Evolutionary conservation across 2,797 vertebrate genomes (phyloP), one percentile per base, ranked within the genome.

Genomic region (Chiroxiphia lanceolata): DNA sequence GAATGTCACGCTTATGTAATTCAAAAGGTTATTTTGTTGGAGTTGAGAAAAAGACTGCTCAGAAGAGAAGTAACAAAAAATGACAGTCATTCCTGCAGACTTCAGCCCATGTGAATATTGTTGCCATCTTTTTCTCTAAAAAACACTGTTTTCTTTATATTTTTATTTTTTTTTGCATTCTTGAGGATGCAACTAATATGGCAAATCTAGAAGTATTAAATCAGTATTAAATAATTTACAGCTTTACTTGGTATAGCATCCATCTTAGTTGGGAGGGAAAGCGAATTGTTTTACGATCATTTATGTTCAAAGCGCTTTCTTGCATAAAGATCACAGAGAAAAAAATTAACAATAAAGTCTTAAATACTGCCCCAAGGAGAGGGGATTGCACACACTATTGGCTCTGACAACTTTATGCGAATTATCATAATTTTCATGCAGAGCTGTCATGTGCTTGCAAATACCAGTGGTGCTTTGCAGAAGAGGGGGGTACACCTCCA

Each of bases 1-100:
- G 83, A 90, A 90, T 94, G 92, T 82, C 86, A 89, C 9, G 31
- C 85, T 95, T 95, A 82, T 77, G 90, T 87, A 95, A 97, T 91
- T 93, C 90, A 90, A 94, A 96, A 89, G 72, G 82, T 89, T 90
- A 67, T 94, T 94, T 82, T 71, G 87, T 54, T 87, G 65, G 80
- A 84, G 77, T 57, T 87, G 77, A 91, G 77, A 91, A 94, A 92
- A 93, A 92, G 77, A 57, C 63, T 1, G 3, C 53, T 94, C 5
- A 9, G 60, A 93, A 93, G 63, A 82, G 90, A 93, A 56, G 36
- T 93, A 96, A 95, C 74, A 13, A 40, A 84, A 96, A 84, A 83
- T 56, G 74, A 96, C 93, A 94, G 89, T 13, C 82, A 6, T 44
- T 96, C 40, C 61, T 81, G 88, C 89, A 94, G 87, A 54, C n/a